Evolutionary conservation across 64 coral and sea anemone genomes (phyloP).

Genomic region (Porites australiensis): DNA sequence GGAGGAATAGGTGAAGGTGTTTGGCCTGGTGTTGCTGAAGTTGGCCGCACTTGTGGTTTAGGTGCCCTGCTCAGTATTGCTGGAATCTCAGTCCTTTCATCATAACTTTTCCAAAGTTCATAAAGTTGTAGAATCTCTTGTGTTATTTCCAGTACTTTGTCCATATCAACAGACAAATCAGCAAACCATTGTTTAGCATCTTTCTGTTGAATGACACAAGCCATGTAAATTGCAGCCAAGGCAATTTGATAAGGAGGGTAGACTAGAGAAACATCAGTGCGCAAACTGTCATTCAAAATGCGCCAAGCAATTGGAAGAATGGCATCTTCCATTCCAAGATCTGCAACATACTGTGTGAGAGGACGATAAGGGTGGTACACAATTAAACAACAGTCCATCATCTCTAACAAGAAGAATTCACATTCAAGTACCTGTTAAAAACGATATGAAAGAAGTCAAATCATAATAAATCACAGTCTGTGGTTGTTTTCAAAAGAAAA

Average conservation of each 20-base stretch:
- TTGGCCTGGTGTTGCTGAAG: constrained; percentile 86
- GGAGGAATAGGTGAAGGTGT: constrained; percentile 72
- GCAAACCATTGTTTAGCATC: constrained; percentile 94
- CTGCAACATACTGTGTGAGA: constrained; percentile 92
- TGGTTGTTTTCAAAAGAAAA: too few species aligned
- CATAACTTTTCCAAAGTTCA: constrained; percentile 96
- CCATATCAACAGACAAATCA: constrained; percentile 98
- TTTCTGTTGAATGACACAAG: constrained; percentile 98
- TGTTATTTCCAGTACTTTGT: constrained; percentile 97
- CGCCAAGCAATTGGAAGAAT: constrained; percentile 96
- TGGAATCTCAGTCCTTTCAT: constrained; percentile 93
- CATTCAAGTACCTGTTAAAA: constrained; percentile 90
- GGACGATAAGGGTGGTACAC: constrained; percentile 96
- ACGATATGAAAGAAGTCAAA: not conserved
- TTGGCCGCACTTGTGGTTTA: constrained; percentile 92
- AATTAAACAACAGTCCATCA: constrained; percentile 98
- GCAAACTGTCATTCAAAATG: constrained; percentile 97
- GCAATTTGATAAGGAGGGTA: constrained; percentile 97
- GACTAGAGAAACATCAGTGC: constrained; percentile 91
- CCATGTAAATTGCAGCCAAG: constrained; percentile 97
- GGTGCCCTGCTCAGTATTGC: constrained; percentile 81
- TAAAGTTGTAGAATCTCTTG: constrained; percentile 94
- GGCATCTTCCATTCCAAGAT: constrained; percentile 88
- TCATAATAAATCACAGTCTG: too few species aligned
- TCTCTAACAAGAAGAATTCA: constrained; percentile 97